phyloP scores from a whole-genome alignment of 92 coral and sea anemone genomes.

The Plumapathes pennacea region DNA sequence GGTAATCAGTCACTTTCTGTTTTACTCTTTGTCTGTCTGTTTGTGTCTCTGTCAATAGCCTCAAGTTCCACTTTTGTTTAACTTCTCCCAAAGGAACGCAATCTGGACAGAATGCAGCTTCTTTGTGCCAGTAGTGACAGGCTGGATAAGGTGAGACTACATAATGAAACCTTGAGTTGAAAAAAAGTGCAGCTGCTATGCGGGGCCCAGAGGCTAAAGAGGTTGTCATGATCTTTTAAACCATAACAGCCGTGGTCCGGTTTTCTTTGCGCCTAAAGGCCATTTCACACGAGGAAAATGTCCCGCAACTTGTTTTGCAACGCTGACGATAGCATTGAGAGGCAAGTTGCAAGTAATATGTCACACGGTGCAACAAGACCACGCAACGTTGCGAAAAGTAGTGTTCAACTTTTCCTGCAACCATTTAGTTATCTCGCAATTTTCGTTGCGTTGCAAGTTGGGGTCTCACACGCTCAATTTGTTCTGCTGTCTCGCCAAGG shows the following conservation, averaged over 20 bases:
- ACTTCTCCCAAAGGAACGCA: conserved; percentile 53
- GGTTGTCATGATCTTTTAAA: no score
- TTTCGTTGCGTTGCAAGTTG: not conserved
- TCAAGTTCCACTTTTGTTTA: not conserved
- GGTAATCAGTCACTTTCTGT: conserved; percentile 19
- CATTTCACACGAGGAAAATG: no score
- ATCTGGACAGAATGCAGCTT: conserved; percentile 60
- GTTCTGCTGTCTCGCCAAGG: not conserved
- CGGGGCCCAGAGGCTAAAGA: no score
- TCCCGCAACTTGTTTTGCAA: no score
- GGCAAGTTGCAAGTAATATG: no score
- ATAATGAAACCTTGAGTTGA: not conserved
- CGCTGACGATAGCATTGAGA: no score
- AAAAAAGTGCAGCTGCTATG: no score
- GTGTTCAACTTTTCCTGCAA: not conserved
- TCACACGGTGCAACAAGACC: no score
- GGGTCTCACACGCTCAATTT: not conserved
- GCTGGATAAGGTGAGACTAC: conserved; percentile 52
- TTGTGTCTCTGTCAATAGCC: not conserved
- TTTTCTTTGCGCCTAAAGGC: no score
- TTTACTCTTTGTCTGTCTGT: not conserved
- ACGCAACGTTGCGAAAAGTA: no score
- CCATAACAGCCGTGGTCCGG: no score
- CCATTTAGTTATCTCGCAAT: not conserved
- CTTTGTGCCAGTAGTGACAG: conserved; percentile 64